Conservation (phyloP, 2,888 invertebrate species). For the Ichneumoninae sp. region DNA sequence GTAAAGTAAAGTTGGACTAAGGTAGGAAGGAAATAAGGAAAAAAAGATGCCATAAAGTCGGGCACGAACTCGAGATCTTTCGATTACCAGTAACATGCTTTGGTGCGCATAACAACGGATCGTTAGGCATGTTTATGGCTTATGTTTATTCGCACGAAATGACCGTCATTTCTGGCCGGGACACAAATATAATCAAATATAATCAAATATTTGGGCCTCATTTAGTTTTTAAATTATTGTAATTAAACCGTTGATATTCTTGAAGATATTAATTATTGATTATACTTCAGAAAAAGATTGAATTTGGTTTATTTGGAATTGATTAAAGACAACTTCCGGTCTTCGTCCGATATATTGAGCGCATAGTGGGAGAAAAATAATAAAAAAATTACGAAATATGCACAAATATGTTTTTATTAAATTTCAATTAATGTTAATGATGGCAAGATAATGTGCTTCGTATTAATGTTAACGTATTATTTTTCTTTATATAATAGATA, state of each 20-base stretch:
- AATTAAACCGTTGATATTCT: background rate
- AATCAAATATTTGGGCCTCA: too few species aligned
- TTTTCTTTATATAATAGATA: constrained; percentile 34
- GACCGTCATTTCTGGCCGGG: too few species aligned
- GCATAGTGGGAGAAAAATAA: background rate
- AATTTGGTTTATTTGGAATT: background rate
- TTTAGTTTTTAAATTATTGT: too few species aligned
- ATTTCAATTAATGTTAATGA: constrained; percentile 49
- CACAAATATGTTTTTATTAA: constrained; percentile 50
- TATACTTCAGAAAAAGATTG: background rate
- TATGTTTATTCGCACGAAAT: background rate
- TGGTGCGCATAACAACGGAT: too few species aligned
- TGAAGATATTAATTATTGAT: background rate
- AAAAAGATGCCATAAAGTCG: too few species aligned
- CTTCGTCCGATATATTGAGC: background rate
- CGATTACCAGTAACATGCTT: too few species aligned
- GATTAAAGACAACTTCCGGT: background rate
- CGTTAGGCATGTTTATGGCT: background rate
- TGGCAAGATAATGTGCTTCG: constrained; percentile 57
- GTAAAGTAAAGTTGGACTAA: too few species aligned
- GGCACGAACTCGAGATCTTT: too few species aligned
- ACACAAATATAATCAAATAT: too few species aligned
- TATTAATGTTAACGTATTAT: constrained; percentile 36
- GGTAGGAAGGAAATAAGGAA: too few species aligned
- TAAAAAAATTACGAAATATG: constrained; percentile 7